Evolutionary conservation across 2,888 invertebrate genomes (phyloP), one percentile per base, ranked within the genome.

Genomic region (Drosophila recens): DNA sequence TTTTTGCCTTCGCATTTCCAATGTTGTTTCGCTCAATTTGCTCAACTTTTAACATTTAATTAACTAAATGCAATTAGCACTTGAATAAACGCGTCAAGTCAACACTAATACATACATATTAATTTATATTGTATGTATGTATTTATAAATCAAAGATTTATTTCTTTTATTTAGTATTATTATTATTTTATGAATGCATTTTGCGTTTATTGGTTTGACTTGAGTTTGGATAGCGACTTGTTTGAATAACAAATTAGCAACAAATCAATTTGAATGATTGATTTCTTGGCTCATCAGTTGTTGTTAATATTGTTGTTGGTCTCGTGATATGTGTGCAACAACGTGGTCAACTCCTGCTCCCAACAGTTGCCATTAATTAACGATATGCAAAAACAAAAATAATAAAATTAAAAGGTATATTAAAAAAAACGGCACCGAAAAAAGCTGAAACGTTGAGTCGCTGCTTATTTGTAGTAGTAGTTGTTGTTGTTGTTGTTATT

Each of bases 241-340:
- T 85, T 85, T 88, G 84, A 83, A 86, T 85, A 88, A 86, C 71
- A 85, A 85, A 88, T 88, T 85, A 78, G 75, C 83, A 80, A 78
- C 88, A 76, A 88, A 86, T 85, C 83, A 88, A 80, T 75, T 86
- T 88, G 81, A 85, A 80, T 85, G 84, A 85, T 85, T 85, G 84
- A 85, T 85, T 88, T 85, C 75, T 87, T 87, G 82, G 85, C 87
- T 80, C 66, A 70, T 57, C 65, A 42, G 49, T 51, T 65, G 54
- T 43, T 62, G 20, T 45, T n/a, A n/a, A n/a, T n/a, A n/a, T n/a
- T 48, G 27, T 17, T 30, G 3, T 59, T 33, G 58, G 71, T 57
- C 86, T 75, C 80, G 82, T 87, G 83, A 87, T 82, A 62, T 80
- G 58, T 79, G 58, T 85, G 85, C 82, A 61, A 65, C 67, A 81